Evolutionary conservation across 2,113 vertebrate species (phyloP).

Genomic region (Apodemus sylvaticus): DNA sequence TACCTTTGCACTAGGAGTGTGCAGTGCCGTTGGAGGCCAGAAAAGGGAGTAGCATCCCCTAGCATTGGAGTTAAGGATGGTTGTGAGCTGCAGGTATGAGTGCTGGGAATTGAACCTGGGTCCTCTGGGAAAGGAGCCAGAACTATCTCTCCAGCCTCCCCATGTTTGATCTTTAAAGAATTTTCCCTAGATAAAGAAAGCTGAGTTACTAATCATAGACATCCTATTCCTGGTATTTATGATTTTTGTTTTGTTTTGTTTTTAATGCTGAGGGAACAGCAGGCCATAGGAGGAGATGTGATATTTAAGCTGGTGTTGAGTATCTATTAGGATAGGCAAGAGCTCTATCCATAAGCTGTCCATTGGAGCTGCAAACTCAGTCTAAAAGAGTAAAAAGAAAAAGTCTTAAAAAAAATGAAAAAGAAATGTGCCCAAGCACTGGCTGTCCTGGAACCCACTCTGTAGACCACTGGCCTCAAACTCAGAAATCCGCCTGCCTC

Average conservation of each 20-base stretch:
- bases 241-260: background rate
- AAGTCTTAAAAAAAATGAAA: too few species aligned
- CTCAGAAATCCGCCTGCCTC: too few species aligned
- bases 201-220: background rate
- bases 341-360: background rate
- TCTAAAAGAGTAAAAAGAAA: background rate
- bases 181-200: background rate
- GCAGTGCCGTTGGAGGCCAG: background rate
- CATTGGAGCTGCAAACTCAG: background rate
- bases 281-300: background rate
- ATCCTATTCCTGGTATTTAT: constrained; percentile 16
- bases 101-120: background rate
- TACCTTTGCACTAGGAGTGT: background rate
- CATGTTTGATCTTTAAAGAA: background rate
- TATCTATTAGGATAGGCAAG: background rate
- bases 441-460: too few species aligned
- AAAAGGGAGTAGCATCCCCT: background rate
- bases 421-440: background rate
- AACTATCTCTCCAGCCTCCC: background rate
- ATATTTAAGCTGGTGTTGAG: background rate
- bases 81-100: background rate
- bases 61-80: background rate
- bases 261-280: background rate
- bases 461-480: too few species aligned
- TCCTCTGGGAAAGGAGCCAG: background rate